These are phyloP conservation scores for Hyposoter didymator DNA, from an alignment of 2,888 invertebrate genomes.

Conservation along the genomic window DNA sequence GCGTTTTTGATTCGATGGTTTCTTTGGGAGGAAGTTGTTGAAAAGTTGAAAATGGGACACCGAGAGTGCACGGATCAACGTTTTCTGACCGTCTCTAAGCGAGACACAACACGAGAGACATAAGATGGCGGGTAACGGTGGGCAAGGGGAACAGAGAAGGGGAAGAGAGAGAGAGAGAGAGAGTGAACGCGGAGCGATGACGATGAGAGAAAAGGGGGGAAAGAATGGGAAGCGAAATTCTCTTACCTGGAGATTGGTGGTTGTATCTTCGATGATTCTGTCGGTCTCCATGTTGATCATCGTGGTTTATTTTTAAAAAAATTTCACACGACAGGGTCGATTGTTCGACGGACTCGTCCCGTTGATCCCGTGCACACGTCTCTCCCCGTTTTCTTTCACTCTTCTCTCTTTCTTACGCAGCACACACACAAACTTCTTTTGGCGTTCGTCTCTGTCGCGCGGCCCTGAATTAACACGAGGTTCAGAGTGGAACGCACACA, in stretches of 20 bases:
- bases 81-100: conserved; percentile 25
- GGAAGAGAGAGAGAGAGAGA: conserved; percentile 23
- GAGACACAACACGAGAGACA: conserved; percentile 50
- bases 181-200: conserved; percentile 7
- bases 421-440: conserved; percentile 4
- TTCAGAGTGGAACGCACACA: conserved; percentile 21
- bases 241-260: conserved; percentile 88
- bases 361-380: conserved; percentile 51
- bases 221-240: conserved; percentile 1
- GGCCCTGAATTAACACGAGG: conserved; percentile 47
- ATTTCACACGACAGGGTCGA: conserved; percentile 55
- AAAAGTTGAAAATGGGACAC: conserved; percentile 29
- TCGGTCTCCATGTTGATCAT: conserved; percentile 97
- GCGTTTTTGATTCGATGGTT: background rate
- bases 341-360: conserved; percentile 58
- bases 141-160: conserved; percentile 25
- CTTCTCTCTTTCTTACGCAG: conserved; percentile 26
- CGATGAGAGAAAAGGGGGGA: conserved; percentile 20
- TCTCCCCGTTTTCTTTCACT: conserved; percentile 50
- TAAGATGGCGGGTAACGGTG: conserved; percentile 64
- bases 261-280: conserved; percentile 93
- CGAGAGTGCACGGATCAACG: conserved; percentile 18
- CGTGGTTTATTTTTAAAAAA: conserved; percentile 73
- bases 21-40: background rate
- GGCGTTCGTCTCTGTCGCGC: background rate